A percentile compares a stretch with the other conserved stretches of the same genome.
Evolutionary conservation across 1,140 invertebrate species (phyloP).

Genomic region (Sipha flava): DNA sequence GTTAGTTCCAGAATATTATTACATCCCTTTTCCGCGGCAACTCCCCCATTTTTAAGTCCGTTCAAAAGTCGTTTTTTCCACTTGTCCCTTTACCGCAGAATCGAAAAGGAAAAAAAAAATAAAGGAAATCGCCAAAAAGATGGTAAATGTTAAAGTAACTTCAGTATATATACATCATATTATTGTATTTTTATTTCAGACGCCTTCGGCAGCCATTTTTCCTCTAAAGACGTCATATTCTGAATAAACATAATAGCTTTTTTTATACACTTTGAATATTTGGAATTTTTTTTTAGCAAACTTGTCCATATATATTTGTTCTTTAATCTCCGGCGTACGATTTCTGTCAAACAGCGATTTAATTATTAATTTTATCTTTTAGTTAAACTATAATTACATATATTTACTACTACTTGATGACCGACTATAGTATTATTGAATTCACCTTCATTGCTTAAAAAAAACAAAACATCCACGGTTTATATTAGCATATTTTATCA

Average conservation of each 20-base stretch:
- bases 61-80: conserved; percentile 27
- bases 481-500: too few species aligned
- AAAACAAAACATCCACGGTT: too few species aligned
- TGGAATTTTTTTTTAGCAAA: not conserved
- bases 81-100: not conserved
- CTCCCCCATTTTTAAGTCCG: conserved; percentile 28
- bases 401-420: too few species aligned
- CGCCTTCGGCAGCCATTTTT: conserved; percentile 22
- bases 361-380: too few species aligned
- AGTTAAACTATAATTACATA: too few species aligned
- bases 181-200: conserved; percentile 12
- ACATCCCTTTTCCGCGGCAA: not conserved
- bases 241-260: conserved; percentile 3
- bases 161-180: conserved; percentile 15
- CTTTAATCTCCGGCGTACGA: not conserved
- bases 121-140: conserved; percentile 26
- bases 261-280: not conserved
- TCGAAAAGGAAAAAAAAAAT: not conserved
- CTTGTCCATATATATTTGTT: not conserved
- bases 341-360: not conserved
- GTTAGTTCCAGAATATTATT: conserved; percentile 15
- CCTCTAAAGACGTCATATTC: conserved; percentile 16
- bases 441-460: too few species aligned
- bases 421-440: too few species aligned
- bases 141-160: conserved; percentile 11